Percentiles rank a stretch among this genome's conserved stretches.
Conservation (phyloP, 1,140 invertebrate genomes). For the Drosophila dunni region DNA sequence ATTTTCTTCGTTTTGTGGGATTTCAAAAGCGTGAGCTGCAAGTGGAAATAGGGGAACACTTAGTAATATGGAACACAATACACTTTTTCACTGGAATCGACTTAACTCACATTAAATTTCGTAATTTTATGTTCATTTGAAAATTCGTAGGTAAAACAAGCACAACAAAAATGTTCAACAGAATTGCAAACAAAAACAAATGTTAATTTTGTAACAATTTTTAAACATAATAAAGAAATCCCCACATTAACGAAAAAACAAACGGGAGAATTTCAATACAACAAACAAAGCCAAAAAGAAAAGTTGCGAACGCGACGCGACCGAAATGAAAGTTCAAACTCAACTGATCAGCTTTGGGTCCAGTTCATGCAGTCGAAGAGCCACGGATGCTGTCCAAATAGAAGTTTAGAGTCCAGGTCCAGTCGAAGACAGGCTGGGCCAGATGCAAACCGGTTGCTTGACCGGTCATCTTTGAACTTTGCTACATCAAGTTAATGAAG, state of each 20-base stretch:
- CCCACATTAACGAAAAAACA: slow-evolving; percentile 73
- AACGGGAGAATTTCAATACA: slow-evolving; percentile 54
- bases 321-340: slow-evolving; percentile 81
- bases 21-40: slow-evolving; percentile 49
- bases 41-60: background rate
- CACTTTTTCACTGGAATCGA: background rate
- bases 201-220: slow-evolving; percentile 42
- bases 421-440: slow-evolving; percentile 76
- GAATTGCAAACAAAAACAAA: slow-evolving; percentile 56
- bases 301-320: slow-evolving; percentile 75
- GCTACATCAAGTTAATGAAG: slow-evolving; percentile 54
- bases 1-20: slow-evolving; percentile 61
- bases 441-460: slow-evolving; percentile 70
- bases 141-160: background rate
- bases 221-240: slow-evolving; percentile 63
- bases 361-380: slow-evolving; percentile 3
- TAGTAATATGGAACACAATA: background rate
- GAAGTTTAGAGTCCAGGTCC: slow-evolving; percentile 47
- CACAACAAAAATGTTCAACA: slow-evolving; percentile 18
- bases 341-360: slow-evolving; percentile 62
- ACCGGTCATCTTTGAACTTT: slow-evolving; percentile 75
- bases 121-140: slow-evolving; percentile 7
- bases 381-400: slow-evolving; percentile 54
- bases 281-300: slow-evolving; percentile 65
- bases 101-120: slow-evolving; percentile 26